These are phyloP conservation scores for Xestia xanthographa DNA, from an alignment of 2,888 invertebrate species.

Conservation along the genomic window DNA sequence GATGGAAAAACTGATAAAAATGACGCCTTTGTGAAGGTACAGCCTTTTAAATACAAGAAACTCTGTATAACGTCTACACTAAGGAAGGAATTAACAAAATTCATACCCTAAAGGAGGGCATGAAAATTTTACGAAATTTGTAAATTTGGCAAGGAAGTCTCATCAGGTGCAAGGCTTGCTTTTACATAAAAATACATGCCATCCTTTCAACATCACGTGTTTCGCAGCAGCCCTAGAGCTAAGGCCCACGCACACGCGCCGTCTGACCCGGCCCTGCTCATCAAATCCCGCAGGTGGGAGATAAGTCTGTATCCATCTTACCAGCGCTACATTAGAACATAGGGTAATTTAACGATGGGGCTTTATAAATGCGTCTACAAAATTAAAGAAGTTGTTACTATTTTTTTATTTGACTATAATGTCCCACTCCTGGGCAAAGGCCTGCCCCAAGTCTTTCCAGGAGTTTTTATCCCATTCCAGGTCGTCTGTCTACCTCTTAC, in stretches of 20 bases:
- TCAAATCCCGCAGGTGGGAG: slow-evolving; percentile 64
- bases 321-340: slow-evolving; percentile 21
- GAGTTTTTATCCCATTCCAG: not conserved
- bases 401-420: not conserved
- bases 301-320: slow-evolving; percentile 50
- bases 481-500: not conserved
- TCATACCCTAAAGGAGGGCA: not conserved
- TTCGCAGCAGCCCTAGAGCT: slow-evolving; percentile 41
- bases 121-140: not conserved
- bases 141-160: not conserved
- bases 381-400: not conserved
- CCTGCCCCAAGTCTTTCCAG: not conserved
- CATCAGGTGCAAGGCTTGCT: not conserved
- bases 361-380: slow-evolving; percentile 1
- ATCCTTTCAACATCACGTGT: too few species aligned
- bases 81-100: not conserved
- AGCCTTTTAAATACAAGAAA: not conserved
- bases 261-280: slow-evolving; percentile 58
- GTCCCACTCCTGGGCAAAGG: not conserved
- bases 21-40: not conserved
- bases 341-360: slow-evolving; percentile 1
- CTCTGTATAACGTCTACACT: not conserved
- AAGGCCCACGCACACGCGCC: slow-evolving; percentile 52
- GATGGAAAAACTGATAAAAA: not conserved
- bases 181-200: too few species aligned